Evolutionary conservation across 2,113 vertebrate genomes (phyloP).

Genomic region (Smithornis capensis): DNA sequence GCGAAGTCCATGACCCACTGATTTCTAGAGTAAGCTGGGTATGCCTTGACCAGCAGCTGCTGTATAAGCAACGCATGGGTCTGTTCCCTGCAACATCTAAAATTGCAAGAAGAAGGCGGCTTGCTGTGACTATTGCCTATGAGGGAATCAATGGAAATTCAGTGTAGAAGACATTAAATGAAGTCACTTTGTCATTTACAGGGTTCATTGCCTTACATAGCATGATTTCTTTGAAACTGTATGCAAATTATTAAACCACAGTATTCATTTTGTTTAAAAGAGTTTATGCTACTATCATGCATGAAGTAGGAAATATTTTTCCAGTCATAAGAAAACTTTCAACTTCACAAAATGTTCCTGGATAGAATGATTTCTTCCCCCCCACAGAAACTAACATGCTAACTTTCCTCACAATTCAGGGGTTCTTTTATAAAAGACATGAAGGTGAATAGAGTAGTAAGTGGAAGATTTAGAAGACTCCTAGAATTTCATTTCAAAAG

Average conservation of each 20-base stretch:
- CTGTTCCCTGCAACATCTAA: background rate
- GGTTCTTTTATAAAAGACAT: background rate
- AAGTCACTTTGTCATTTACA: background rate
- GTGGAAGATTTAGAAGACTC: background rate
- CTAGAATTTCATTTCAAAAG: background rate
- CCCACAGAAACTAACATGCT: background rate
- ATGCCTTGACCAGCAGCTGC: background rate
- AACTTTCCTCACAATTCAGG: background rate
- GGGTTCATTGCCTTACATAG: background rate
- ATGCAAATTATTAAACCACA: background rate
- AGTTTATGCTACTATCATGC: background rate
- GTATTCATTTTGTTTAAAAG: background rate
- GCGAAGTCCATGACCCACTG: background rate
- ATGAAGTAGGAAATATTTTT: background rate
- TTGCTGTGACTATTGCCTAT: background rate
- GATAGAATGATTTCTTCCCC: background rate
- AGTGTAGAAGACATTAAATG: background rate
- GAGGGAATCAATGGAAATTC: background rate
- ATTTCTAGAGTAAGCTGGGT: background rate
- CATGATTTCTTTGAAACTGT: background rate
- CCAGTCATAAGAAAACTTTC: background rate
- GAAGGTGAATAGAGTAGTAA: background rate
- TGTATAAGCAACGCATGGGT: rapidly evolving
- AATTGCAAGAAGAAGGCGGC: background rate
- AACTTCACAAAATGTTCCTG: background rate